Evolutionary conservation across 2,113 vertebrate species (phyloP).

Genomic region (Fulmarus glacialis): DNA sequence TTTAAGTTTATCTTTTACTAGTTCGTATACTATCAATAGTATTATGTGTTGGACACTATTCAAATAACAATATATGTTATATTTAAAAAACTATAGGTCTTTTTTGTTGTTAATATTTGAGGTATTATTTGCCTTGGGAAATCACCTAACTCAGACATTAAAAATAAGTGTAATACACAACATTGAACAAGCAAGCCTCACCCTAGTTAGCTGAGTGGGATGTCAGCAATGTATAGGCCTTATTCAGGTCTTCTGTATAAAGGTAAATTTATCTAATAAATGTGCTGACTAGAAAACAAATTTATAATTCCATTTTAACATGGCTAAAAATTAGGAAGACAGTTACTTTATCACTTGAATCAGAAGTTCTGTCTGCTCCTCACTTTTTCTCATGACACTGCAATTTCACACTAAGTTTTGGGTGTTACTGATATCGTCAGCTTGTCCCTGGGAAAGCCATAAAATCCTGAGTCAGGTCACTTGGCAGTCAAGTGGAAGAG

Average conservation of each 20-base stretch:
- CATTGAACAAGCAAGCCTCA: background rate
- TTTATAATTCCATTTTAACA: background rate
- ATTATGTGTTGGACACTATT: background rate
- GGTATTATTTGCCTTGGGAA: background rate
- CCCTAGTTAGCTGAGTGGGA: background rate
- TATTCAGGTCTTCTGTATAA: background rate
- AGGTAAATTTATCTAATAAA: background rate
- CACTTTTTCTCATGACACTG: background rate
- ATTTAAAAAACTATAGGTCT: background rate
- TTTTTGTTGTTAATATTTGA: background rate
- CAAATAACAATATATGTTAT: background rate
- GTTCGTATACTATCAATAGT: background rate
- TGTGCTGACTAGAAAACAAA: background rate
- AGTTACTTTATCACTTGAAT: background rate
- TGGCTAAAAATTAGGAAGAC: background rate
- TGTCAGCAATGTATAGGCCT: background rate
- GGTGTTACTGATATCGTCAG: background rate
- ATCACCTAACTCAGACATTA: background rate
- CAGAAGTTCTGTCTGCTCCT: background rate
- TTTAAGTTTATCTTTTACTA: background rate
- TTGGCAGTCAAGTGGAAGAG: conserved; percentile 57
- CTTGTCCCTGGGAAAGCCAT: conserved; percentile 28
- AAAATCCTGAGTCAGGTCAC: conserved; percentile 51
- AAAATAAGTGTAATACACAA: background rate
- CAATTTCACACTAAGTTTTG: background rate